Evolutionary conservation across 1,140 invertebrate species (phyloP).

Genomic region (Nasonia vitripennis): DNA sequence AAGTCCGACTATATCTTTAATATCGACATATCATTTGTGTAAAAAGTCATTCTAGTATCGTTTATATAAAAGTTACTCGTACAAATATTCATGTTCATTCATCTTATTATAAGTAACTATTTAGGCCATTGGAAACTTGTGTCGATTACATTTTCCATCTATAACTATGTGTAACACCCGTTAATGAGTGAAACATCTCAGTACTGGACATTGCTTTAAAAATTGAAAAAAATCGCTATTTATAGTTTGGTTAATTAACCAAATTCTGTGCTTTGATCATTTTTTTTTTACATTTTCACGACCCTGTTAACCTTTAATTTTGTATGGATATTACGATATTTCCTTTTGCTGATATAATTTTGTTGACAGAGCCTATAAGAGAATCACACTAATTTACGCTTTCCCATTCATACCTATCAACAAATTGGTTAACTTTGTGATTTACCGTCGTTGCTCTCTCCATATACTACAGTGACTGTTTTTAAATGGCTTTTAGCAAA

Average conservation of each 20-base stretch:
- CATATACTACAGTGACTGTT: slow-evolving; percentile 50
- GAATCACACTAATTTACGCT: slow-evolving; percentile 25
- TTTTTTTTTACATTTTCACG: slow-evolving; percentile 28
- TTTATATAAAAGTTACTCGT: slow-evolving; percentile 41
- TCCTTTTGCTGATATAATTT: slow-evolving; percentile 12
- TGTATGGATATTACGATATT: slow-evolving; percentile 3
- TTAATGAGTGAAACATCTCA: slow-evolving; percentile 5
- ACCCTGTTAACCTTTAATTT: slow-evolving; percentile 48
- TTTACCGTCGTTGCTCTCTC: slow-evolving; percentile 35
- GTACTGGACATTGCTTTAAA: slow-evolving; percentile 35
- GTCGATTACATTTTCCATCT: slow-evolving; percentile 37
- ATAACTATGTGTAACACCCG: slow-evolving; percentile 21
- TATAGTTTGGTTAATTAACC: slow-evolving; percentile 24
- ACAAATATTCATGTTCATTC: slow-evolving; percentile 46
- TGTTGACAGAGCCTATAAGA: slow-evolving; percentile 13
- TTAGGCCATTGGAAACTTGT: slow-evolving; percentile 54
- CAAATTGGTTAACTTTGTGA: slow-evolving; percentile 11
- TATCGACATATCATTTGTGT: slow-evolving; percentile 40
- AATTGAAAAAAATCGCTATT: slow-evolving; percentile 26
- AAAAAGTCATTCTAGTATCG: slow-evolving; percentile 44
- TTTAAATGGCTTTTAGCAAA: slow-evolving; percentile 18
- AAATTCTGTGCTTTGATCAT: slow-evolving; percentile 27
- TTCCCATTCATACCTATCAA: slow-evolving; percentile 6
- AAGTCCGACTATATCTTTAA: slow-evolving; percentile 17
- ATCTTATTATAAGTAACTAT: slow-evolving; percentile 51